Conservation (phyloP, 2,113 vertebrate species). For the Perccottus glenii region DNA sequence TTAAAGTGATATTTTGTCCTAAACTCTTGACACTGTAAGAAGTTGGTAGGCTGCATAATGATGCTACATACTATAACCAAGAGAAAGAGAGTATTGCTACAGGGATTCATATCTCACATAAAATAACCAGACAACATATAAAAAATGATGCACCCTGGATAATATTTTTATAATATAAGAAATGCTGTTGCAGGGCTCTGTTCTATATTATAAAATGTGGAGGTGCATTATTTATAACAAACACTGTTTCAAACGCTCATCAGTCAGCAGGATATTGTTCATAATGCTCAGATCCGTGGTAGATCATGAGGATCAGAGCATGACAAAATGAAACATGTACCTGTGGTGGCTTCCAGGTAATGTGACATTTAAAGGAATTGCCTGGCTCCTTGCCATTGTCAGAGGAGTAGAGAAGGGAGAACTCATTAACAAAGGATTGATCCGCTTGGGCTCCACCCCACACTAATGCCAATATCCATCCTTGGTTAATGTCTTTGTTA, state of each 20-base stretch:
- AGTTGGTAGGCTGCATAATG: constrained; percentile 1
- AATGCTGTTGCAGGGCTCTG: constrained; percentile 20
- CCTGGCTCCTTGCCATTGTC: constrained; percentile 18
- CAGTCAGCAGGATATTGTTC: constrained; percentile 22
- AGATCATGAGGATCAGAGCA: constrained; percentile 11
- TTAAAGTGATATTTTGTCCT: constrained; percentile 2
- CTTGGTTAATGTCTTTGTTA: constrained; percentile 58
- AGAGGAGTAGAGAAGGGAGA: constrained; percentile 16
- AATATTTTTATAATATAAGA: constrained; percentile 46
- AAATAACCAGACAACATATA: constrained; percentile 53
- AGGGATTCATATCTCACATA: constrained; percentile 43
- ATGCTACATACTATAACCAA: constrained; percentile 3
- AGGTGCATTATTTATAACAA: constrained; percentile 21
- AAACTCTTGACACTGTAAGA: neutral
- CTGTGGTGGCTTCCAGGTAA: neutral
- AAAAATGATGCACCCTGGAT: constrained; percentile 36
- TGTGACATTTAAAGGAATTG: constrained; percentile 13
- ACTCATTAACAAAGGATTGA: constrained; percentile 64
- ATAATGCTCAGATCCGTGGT: neutral
- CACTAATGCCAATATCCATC: constrained; percentile 55
- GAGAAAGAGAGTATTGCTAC: neutral
- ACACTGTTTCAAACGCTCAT: constrained; percentile 26
- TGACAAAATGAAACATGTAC: constrained; percentile 9
- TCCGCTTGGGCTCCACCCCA: constrained; percentile 37
- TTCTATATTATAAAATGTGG: constrained; percentile 25